Base-by-base conservation (phyloP, 1,140 invertebrate genomes). In the Thalassaphorura encarpata region DNA sequence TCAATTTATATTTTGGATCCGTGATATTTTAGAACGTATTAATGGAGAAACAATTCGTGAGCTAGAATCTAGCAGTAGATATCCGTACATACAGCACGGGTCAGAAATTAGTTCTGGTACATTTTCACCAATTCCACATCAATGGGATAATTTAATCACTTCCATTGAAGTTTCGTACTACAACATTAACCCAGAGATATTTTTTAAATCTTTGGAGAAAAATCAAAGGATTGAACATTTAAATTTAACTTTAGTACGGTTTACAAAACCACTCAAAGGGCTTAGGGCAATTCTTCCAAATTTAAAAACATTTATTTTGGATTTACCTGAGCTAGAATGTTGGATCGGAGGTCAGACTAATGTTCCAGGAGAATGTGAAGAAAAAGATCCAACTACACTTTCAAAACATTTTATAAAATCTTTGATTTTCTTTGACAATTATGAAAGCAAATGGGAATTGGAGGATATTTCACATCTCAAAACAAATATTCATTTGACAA, bases 1-100 rank as follows among this genome's bases (percentile, higher is more conserved):
- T 51, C 28, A 21, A 13, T 51, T 51, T 29, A 18, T 51, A 16
- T 51, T 39, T 29, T 51, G 48, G 48, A 24, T 51, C 28, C 48
- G 48, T 15, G 48, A 51, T 39, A 19, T 51, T 18, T 11, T 51
- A 11, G 48, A 51, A 24, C 21, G 28, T 31, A 51, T 51, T 24
- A 51, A 29, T 24, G 48, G 48, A 8, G 33, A 51, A 33, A 39
- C 33, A 15, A 27, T 13, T 19, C 28, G 48, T 31, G 48, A 51
- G 13, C 31, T 51, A 21, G 21, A 13, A 27, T 19, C 23, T 11
- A 51, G 33, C 33, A 16, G 18, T 18, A 21, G n/a, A 4, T 51
- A 36, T 24, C 48, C 48, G 3, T 51, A 36, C 23, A 29, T 27
- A 13, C 48, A 33, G 11, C 48, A 29, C 21, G 48, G 48, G 16